Base-by-base conservation (phyloP, 2,797 vertebrate species). In the Hyperoplus lanceolatus region DNA sequence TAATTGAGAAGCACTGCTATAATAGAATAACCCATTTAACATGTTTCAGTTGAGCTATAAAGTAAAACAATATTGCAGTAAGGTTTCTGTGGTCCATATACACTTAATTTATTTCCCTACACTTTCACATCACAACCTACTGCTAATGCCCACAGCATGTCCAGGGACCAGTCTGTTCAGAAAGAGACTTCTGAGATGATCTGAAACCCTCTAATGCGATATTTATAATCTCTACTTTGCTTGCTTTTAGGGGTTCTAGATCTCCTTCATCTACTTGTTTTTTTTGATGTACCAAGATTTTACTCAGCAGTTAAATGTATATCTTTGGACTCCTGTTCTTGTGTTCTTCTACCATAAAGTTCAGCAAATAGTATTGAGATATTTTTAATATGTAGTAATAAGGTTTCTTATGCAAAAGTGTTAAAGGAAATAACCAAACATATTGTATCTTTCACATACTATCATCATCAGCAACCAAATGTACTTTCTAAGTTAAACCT, bases 151-250 rank as follows among this genome's bases (percentile, higher is more conserved):
- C 56, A 75, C 59, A n/a, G 74, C 68, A 6, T 64, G 43, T 82
- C 65, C 65, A 16, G 61, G 75, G 75, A 73, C 68, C 62, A 69
- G 70, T 77, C 10, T 41, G 80, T 69, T 80, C 54, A 70, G 56
- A 51, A 62, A 39, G 58, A 61, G 82, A 75, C 8, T 56, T 87
- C 50, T 21, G n/a, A 86, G 70, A 65, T 58, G 46, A 21, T 63
- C 18, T 51, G 49, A 84, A 88, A 72, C 73, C 49, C 70, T 63
- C 70, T 61, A 74, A 87, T 76, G 43, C 65, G 54, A 84, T 89
- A 57, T 74, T 54, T 62, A 65, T 67, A 75, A 81, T 84, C 38
- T 48, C 36, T 36, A 66, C 54, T 73, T 73, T 64, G 49, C 71
- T 59, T 38, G 42, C 55, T 65, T 84, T 73, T 21, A 46, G 38